Conservation (phyloP, 2,797 vertebrate species). For the Cheirogaleus major region DNA sequence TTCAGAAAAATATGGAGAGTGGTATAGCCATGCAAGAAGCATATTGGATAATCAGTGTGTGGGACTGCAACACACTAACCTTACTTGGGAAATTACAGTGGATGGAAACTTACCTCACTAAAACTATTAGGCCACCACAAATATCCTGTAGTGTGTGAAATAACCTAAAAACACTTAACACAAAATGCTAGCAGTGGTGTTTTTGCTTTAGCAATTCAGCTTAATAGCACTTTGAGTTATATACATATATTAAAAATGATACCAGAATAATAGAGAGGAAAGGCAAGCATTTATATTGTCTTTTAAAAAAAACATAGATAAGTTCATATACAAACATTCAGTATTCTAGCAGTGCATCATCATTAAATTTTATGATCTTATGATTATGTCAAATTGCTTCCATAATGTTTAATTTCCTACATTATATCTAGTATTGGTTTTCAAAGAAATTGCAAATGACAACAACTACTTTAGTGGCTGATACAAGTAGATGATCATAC, state of each 20-base stretch:
- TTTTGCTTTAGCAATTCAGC: constrained; percentile 42
- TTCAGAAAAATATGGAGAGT: neutral
- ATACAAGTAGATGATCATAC: neutral
- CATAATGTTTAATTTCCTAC: constrained; percentile 53
- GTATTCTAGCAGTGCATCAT: neutral
- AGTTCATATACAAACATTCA: neutral
- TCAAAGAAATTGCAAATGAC: constrained; percentile 52
- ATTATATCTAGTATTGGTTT: constrained; percentile 37
- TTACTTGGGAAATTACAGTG: neutral
- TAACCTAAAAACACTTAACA: constrained; percentile 16
- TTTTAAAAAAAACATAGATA: constrained; percentile 11
- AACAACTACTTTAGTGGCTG: neutral
- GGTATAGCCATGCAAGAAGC: neutral
- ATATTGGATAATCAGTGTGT: neutral
- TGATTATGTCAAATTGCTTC: constrained; percentile 51
- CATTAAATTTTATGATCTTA: constrained; percentile 27
- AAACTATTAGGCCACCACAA: neutral
- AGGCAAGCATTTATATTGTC: neutral
- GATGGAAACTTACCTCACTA: neutral
- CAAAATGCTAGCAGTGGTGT: neutral
- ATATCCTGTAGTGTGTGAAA: constrained; percentile 18
- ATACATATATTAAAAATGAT: constrained; percentile 36
- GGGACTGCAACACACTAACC: neutral
- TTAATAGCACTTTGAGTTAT: constrained; percentile 51
- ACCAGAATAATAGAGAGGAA: constrained; percentile 23